Base-by-base conservation (phyloP, 2,797 vertebrate species). In the Lepilemur ruficaudatus region DNA sequence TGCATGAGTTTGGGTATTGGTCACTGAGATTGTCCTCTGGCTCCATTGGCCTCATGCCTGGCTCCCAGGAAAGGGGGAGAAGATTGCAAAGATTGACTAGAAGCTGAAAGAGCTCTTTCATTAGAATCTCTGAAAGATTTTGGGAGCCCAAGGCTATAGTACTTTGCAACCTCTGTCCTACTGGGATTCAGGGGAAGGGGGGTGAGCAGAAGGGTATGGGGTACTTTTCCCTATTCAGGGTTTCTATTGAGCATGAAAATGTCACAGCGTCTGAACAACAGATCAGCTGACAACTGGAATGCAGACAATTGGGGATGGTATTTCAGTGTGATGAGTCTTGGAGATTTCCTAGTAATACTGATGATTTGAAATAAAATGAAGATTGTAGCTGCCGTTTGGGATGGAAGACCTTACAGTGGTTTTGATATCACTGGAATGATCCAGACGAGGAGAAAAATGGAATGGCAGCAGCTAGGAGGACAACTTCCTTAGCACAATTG, bases 101-200 rank as follows among this genome's bases (percentile, higher is more conserved):
- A 95, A 87, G 23, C 89, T 97, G 93, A 97, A 98, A 96, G 96
- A 93, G 46, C 61, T 92, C 96, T 97, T 98, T 97, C 91, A 97
- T 82, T 94, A 46, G 61, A 91, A 91, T 86, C 22, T 23, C 83
- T 92, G 61, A 96, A 90, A 35, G 59, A 89, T 95, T 94, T 89
- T 84, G 72, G 89, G 93, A 95, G 81, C 96, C 91, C 87, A 87
- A 81, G 95, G 96, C 96, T 89, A 94, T 63, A 91, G 38, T 69
- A 97, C 93, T 97, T 98, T 96, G 78, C 73, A 97, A 94, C 59
- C 86, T 96, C 89, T 94, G 93, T 97, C 70, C 87, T 89, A 89
- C 65, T 88, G 76, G 59, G 87, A 94, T 96, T 96, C 95, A 96
- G 87, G 65, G 2, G 52, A 73, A 30, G 82, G 32, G 61, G n/a